A percentile compares a stretch with the other conserved stretches of the same genome.
Conservation (phyloP, 1,140 invertebrate genomes). For the Matsumurasca onukii region DNA sequence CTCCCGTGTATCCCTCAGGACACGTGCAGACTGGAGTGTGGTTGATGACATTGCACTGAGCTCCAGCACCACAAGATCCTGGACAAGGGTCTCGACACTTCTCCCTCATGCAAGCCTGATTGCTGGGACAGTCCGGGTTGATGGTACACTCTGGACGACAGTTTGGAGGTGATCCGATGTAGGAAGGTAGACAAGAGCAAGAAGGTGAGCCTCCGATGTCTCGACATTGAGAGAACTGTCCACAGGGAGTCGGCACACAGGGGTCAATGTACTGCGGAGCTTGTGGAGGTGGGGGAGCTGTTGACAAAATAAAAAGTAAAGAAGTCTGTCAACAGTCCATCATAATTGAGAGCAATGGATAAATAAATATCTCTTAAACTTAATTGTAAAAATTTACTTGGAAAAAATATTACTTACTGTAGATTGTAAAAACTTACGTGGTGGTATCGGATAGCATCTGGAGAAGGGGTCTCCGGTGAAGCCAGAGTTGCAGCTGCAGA, state of each 20-base stretch:
- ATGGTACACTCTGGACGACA: conserved; percentile 52
- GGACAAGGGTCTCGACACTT: conserved; percentile 48
- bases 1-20: conserved; percentile 53
- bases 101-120: conserved; percentile 48
- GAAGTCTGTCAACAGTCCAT: neutral
- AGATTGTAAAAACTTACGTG: conserved; percentile 42
- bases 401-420: neutral
- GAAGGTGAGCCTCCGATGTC: conserved; percentile 47
- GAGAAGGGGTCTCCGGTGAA: conserved; percentile 43
- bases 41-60: conserved; percentile 54
- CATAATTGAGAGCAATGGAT: neutral
- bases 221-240: conserved; percentile 54
- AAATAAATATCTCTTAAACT: neutral
- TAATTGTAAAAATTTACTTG: neutral
- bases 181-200: conserved; percentile 49
- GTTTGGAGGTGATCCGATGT: conserved; percentile 49
- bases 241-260: conserved; percentile 56
- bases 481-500: conserved; percentile 50
- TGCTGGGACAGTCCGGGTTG: conserved; percentile 47
- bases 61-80: conserved; percentile 62
- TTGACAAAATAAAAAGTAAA: conserved; percentile 16
- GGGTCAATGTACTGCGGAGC: conserved; percentile 46
- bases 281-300: conserved; percentile 33
- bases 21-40: conserved; percentile 59
- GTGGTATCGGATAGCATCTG: conserved; percentile 47